These are phyloP conservation scores for Drosophila ustulata DNA, from an alignment of 2,888 invertebrate species.

Conservation along the genomic window DNA sequence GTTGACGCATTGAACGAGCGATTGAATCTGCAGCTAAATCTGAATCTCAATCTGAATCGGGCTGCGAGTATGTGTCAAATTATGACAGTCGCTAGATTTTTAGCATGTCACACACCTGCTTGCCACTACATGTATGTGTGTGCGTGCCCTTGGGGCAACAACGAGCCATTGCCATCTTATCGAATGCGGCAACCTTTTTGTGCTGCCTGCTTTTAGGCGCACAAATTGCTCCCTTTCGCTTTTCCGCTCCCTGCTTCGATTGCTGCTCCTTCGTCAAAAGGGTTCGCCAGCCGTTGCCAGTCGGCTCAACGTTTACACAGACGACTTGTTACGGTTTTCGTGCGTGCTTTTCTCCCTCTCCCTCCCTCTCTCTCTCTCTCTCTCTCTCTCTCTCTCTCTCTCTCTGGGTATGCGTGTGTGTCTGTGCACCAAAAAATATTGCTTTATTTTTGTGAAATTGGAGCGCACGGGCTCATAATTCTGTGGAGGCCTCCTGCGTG, in stretches of 20 bases:
- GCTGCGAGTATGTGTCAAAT: conserved; percentile 56
- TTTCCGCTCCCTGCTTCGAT: not conserved
- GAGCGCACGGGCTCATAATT: conserved; percentile 36
- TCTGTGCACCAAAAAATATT: conserved; percentile 50
- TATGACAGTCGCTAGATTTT: conserved; percentile 69
- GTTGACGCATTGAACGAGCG: conserved; percentile 58
- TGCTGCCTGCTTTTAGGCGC: conserved; percentile 62
- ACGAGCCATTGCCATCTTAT: conserved; percentile 51
- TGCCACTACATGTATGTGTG: not conserved
- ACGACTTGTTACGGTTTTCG: conserved; percentile 53
- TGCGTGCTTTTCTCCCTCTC: conserved; percentile 21
- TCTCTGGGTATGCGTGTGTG: not conserved
- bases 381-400: not conserved
- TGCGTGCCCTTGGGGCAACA: conserved; percentile 29
- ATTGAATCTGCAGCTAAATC: conserved; percentile 65
- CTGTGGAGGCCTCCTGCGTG: conserved; percentile 10
- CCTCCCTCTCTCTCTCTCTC: no score
- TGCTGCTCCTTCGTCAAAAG: conserved; percentile 34
- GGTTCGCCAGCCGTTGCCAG: conserved; percentile 38
- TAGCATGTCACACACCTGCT: conserved; percentile 40
- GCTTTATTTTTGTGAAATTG: conserved; percentile 53
- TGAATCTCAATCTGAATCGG: conserved; percentile 35
- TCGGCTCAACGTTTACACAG: conserved; percentile 51
- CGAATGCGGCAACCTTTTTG: conserved; percentile 59
- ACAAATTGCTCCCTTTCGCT: conserved; percentile 45